These are phyloP conservation scores for Neofelis nebulosa DNA, from an alignment of 2,113 vertebrate species.

Conservation along the genomic window DNA sequence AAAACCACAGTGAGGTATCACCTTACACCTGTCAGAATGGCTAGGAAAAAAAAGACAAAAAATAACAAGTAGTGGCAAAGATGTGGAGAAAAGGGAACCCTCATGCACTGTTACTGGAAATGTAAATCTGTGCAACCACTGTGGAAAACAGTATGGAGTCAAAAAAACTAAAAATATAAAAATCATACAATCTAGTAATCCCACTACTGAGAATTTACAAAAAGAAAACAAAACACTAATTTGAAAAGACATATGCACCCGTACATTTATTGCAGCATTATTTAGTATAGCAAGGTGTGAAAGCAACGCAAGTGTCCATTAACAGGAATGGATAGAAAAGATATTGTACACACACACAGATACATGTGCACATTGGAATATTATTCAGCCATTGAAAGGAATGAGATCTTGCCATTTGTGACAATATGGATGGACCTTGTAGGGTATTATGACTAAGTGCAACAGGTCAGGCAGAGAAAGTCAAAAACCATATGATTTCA, in stretches of 20 bases:
- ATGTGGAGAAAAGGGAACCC: neutral
- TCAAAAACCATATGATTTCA: neutral
- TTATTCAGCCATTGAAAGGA: neutral
- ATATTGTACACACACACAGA: neutral
- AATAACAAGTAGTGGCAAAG: neutral
- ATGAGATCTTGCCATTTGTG: neutral
- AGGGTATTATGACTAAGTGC: neutral
- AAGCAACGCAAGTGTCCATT: neutral
- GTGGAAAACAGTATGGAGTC: neutral
- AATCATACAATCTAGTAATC: neutral
- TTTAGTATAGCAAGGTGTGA: neutral
- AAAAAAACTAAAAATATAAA: neutral
- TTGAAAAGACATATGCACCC: neutral
- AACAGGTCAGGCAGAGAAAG: neutral
- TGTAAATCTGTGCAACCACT: neutral
- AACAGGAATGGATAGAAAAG: neutral
- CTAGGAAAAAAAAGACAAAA: neutral
- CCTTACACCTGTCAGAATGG: neutral
- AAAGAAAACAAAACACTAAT: neutral
- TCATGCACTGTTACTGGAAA: neutral
- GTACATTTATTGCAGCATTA: neutral
- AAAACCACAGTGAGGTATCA: neutral
- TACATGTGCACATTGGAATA: neutral
- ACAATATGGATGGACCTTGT: neutral
- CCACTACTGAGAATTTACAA: neutral